Conservation (phyloP, 2,888 invertebrate genomes). For the Dolichopus griseipennis region DNA sequence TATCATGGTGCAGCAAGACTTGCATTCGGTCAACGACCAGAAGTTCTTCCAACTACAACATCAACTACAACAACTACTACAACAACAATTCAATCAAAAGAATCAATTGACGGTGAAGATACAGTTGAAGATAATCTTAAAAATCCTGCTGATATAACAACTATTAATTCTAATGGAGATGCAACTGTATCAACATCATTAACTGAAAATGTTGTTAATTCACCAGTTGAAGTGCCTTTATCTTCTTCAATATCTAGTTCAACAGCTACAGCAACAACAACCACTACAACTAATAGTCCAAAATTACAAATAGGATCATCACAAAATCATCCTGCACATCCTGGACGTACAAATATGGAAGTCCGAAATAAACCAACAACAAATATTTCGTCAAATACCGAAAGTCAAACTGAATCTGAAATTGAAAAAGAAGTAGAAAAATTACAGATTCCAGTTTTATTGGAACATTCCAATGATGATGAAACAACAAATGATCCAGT, state of each 20-base stretch:
- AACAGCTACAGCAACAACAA: too few species aligned
- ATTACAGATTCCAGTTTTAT: not conserved
- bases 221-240: conserved; percentile 1
- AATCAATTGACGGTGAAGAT: not conserved
- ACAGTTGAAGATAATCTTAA: not conserved
- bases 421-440: not conserved
- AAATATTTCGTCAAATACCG: not conserved
- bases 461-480: conserved; percentile 36
- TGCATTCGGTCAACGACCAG: conserved; percentile 47
- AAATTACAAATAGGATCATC: not conserved
- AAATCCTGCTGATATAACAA: not conserved
- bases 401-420: not conserved
- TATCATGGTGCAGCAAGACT: conserved; percentile 56
- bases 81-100: conserved; percentile 9
- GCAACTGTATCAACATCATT: conserved; percentile 9
- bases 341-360: not conserved
- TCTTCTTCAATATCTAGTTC: not conserved
- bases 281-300: too few species aligned
- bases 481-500: conserved; percentile 34
- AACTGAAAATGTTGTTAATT: conserved; percentile 10
- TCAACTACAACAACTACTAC: conserved; percentile 27
- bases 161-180: not conserved
- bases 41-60: conserved; percentile 36
- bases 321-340: not conserved
- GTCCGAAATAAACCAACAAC: not conserved